phyloP scores from a whole-genome alignment of 2,113 vertebrate genomes.

The Turnix velox region DNA sequence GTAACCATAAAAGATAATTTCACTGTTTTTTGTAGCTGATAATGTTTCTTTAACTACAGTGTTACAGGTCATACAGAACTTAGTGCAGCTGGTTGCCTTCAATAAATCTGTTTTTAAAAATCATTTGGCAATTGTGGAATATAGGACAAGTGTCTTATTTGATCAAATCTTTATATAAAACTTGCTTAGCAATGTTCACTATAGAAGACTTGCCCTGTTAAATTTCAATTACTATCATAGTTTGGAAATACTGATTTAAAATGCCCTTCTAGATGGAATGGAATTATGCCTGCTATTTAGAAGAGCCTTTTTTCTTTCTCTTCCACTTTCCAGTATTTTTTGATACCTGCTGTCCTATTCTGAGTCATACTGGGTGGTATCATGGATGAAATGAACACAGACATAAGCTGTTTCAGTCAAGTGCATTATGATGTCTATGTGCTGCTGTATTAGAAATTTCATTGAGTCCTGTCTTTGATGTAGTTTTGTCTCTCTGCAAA shows the following conservation, averaged over 20 bases:
- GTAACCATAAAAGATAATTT: neutral
- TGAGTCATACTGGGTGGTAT: neutral
- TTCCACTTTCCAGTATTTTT: neutral
- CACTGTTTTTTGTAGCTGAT: slow-evolving; percentile 6
- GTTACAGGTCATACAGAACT: neutral
- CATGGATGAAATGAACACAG: neutral
- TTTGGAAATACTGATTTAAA: neutral
- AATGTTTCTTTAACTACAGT: slow-evolving; percentile 26
- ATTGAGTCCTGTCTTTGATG: neutral
- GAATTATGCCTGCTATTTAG: neutral
- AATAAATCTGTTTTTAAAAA: slow-evolving; percentile 42
- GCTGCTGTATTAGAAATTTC: neutral
- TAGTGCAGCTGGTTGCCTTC: neutral
- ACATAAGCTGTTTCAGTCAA: neutral
- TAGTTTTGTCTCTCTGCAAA: neutral
- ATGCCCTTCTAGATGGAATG: neutral
- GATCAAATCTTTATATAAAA: slow-evolving; percentile 36
- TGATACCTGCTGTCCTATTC: neutral
- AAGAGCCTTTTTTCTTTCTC: neutral
- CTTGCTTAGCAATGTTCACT: neutral
- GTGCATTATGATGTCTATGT: neutral
- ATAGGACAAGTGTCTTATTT: slow-evolving; percentile 27
- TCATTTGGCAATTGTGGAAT: slow-evolving; percentile 21
- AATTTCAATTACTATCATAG: neutral
- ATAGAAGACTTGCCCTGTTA: neutral